Base-by-base conservation (phyloP, 2,113 vertebrate species). In the Neodontobutis hainanensis region DNA sequence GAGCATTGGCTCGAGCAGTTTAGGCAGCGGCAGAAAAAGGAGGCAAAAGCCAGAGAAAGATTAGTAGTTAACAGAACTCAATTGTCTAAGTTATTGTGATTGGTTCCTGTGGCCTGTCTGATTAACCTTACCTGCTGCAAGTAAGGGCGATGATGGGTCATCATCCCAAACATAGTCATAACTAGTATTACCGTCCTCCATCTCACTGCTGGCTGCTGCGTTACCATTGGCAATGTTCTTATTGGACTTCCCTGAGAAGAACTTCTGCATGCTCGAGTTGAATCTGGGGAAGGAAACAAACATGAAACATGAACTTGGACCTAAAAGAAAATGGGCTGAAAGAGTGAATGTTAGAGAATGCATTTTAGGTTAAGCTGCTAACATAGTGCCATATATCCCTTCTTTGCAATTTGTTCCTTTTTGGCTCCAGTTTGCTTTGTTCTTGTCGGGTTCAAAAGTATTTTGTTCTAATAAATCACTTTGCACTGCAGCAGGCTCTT, bases 171-270 rank as follows among this genome's bases (percentile, higher is more conserved):
- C 82, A 95, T 84, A 78, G 77, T 89, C 90, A 92, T 91, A 94
- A 94, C 36, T 91, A 89, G 89, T 89, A 95, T 98, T 98, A 99
- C 97, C 96, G 53, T 96, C 95, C 89, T 97, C 95, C 91, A 97
- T 90, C 86, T 99, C 97, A 15, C 90, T 97, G 93, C 88, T 95
- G 89, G 83, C 93, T 49, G 94, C 93, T 0, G 94, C 92, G 63
- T 95, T 95, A 85, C 96, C 95, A 36, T 97, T 98, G 61, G 95
- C 94, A 72, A 95, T 87, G 27, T 95, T 94, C 93, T 96, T 97
- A 27, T 91, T 83, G 0, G 82, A 58, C 56, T 88, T 92, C 16
- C 91, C 88, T 47, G 82, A 87, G 79, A 93, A 93, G 65, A 89
- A 88, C n/a, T 5, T 83, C 90, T 98, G 96, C 91, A 98, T 94